phyloP scores from a whole-genome alignment of 2,113 vertebrate genomes.

The Proteles cristata region DNA sequence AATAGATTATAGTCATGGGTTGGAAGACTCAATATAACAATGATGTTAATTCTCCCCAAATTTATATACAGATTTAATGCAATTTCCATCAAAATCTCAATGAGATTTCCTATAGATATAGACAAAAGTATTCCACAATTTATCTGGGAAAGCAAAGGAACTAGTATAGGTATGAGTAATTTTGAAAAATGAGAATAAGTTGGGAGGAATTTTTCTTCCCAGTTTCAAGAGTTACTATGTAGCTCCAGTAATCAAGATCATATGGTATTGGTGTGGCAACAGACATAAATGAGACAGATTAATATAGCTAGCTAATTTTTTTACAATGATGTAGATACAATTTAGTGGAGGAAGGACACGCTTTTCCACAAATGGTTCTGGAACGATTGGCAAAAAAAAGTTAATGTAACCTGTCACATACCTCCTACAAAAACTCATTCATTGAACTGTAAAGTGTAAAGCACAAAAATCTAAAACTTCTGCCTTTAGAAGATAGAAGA shows the following conservation, averaged over 20 bases:
- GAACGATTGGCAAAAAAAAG: slow-evolving; percentile 14
- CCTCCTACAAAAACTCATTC: background rate
- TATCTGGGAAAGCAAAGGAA: background rate
- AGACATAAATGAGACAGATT: background rate
- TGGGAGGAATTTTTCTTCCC: background rate
- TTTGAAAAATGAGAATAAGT: background rate
- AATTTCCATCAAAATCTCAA: slow-evolving; percentile 34
- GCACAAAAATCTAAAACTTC: background rate
- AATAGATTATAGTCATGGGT: background rate
- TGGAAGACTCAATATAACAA: background rate
- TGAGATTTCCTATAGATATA: background rate
- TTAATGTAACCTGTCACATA: background rate
- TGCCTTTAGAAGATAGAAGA: background rate
- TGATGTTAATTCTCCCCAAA: background rate
- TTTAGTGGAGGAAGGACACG: background rate
- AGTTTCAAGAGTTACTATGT: background rate
- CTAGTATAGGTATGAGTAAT: background rate
- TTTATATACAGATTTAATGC: background rate
- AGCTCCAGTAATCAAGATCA: background rate
- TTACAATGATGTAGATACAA: background rate
- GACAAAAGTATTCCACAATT: background rate
- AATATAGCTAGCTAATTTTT: background rate
- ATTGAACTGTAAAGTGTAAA: background rate
- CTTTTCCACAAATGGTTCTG: background rate
- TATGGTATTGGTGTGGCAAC: background rate